These are phyloP conservation scores for Acipenser oxyrinchus DNA, from an alignment of 2,797 vertebrate species.

Conservation along the genomic window DNA sequence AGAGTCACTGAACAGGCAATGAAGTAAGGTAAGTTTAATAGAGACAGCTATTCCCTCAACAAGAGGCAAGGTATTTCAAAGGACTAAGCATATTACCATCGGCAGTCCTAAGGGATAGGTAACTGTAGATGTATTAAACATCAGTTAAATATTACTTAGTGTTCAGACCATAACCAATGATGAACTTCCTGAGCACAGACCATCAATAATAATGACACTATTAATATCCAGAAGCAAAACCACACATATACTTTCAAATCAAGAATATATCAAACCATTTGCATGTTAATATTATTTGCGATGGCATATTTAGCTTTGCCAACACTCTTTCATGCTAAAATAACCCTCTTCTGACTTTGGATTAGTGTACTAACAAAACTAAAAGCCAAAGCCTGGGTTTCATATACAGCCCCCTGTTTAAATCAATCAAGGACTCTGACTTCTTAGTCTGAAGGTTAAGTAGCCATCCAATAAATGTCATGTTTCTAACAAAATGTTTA, in stretches of 20 bases:
- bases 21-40: too few relatives aligned
- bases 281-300: not conserved
- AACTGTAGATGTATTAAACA: too few relatives aligned
- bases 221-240: not conserved
- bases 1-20: too few relatives aligned
- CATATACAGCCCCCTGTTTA: not conserved
- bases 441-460: constrained; percentile 9
- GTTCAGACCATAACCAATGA: too few relatives aligned
- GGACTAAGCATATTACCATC: too few relatives aligned
- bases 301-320: not conserved
- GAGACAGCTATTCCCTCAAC: too few relatives aligned
- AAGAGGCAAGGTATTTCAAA: too few relatives aligned
- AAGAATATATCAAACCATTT: too few relatives aligned
- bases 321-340: not conserved
- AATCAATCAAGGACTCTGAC: constrained; percentile 8
- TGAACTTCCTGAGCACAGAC: too few relatives aligned
- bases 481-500: constrained; percentile 8
- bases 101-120: too few relatives aligned
- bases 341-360: not conserved
- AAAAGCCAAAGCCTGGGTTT: not conserved
- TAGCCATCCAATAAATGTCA: not conserved
- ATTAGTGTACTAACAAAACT: not conserved
- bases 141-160: too few relatives aligned
- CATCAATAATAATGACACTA: too few relatives aligned
- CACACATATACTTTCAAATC: not conserved